Percentiles rank a stretch among this genome's conserved stretches.
Conservation (phyloP, 2,888 invertebrate genomes). For the Cremastobaeus sp. region DNA sequence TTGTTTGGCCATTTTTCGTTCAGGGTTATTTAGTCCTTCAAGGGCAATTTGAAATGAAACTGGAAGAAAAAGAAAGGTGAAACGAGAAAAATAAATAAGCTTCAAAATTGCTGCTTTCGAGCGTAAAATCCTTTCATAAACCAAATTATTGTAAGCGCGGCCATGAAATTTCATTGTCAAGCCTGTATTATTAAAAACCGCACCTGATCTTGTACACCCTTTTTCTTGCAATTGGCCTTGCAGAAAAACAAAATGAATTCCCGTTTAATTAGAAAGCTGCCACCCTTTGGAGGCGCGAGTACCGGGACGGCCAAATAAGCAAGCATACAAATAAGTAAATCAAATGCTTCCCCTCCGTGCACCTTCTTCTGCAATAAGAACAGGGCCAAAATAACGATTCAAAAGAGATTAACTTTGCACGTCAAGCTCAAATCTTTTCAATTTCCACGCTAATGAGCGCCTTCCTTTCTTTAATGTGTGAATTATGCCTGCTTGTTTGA, state of each 20-base stretch:
- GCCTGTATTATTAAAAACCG: constrained; percentile 21
- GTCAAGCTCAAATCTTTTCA: constrained; percentile 23
- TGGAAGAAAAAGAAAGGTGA: background rate
- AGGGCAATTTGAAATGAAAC: constrained; percentile 15
- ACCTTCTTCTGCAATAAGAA: constrained; percentile 8
- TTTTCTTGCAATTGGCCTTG: constrained; percentile 5
- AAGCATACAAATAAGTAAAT: constrained; percentile 10
- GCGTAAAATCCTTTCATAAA: constrained; percentile 18
- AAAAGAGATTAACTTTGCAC: constrained; percentile 14
- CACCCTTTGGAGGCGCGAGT: constrained; percentile 4
- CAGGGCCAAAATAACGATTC: constrained; percentile 1
- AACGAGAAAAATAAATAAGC: constrained; percentile 9
- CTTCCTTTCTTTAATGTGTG: constrained; percentile 6
- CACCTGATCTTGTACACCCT: constrained; percentile 22
- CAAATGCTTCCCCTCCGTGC: background rate
- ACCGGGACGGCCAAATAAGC: background rate
- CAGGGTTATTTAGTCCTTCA: background rate
- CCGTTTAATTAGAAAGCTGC: constrained; percentile 24
- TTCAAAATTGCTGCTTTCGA: constrained; percentile 10
- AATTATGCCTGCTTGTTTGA: constrained; percentile 10
- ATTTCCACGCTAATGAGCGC: constrained; percentile 29
- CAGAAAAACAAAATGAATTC: constrained; percentile 19
- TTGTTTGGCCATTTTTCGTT: constrained; percentile 30
- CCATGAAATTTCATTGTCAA: constrained; percentile 26
- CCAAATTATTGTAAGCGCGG: constrained; percentile 2